A percentile compares a stretch with the other conserved stretches of the same genome.
Conservation (phyloP, 2,888 invertebrate species). For the Caradrina clavipalpis region DNA sequence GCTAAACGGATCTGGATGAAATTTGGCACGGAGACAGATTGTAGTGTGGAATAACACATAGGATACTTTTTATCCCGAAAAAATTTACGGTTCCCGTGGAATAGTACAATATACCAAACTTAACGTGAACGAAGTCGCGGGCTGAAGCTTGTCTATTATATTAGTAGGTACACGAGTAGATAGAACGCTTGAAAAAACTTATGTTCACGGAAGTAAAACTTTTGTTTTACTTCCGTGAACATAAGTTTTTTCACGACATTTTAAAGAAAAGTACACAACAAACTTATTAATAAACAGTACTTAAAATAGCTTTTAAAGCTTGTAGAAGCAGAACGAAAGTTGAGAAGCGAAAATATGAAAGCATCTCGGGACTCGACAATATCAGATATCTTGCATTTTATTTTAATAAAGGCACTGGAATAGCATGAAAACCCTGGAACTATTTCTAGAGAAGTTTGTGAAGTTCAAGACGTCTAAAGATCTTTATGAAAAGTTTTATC, state of each 20-base stretch:
- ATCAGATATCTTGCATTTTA: conserved; percentile 6
- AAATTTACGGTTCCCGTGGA: too few species aligned
- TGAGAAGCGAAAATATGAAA: background rate
- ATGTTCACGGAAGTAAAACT: background rate
- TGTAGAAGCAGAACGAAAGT: background rate
- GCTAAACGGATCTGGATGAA: too few species aligned
- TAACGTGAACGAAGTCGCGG: too few species aligned
- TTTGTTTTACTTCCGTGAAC: background rate
- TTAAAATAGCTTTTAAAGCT: background rate
- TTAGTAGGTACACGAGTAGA: too few species aligned
- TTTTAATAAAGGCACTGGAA: background rate
- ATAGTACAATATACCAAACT: too few species aligned
- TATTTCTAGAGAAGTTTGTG: background rate
- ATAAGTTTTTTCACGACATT: background rate
- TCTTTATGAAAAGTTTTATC: conserved; percentile 9
- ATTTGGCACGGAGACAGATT: too few species aligned
- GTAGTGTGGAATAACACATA: too few species aligned
- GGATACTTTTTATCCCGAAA: too few species aligned
- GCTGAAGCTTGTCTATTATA: too few species aligned
- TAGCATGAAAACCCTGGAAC: background rate
- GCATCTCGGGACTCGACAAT: background rate
- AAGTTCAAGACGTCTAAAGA: background rate
- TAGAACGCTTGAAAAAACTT: too few species aligned
- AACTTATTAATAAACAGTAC: background rate
- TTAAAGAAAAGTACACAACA: background rate